Evolutionary conservation across 1,140 invertebrate genomes (phyloP).

Genomic region (Parapsyche elsis): DNA sequence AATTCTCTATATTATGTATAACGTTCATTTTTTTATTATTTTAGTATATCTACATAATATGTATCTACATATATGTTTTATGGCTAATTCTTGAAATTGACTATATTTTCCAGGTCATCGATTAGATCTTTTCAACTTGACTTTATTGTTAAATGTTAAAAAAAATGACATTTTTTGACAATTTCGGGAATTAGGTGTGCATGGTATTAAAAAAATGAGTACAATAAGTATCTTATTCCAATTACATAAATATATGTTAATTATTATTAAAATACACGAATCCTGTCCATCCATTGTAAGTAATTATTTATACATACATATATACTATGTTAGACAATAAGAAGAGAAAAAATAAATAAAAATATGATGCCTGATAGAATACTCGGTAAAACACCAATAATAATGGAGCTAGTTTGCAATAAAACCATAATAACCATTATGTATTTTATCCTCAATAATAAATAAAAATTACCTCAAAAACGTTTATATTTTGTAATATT

Average conservation of each 20-base stretch:
- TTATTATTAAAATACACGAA: slow-evolving; percentile 42
- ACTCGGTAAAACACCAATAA: slow-evolving; percentile 54
- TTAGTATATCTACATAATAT: too few species aligned
- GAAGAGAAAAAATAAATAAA: slow-evolving; percentile 28
- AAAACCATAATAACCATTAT: slow-evolving; percentile 45
- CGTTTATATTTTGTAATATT: slow-evolving; percentile 29
- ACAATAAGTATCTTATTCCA: slow-evolving; percentile 38
- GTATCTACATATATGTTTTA: too few species aligned
- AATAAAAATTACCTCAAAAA: slow-evolving; percentile 44
- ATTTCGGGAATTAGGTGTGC: neutral
- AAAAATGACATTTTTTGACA: neutral
- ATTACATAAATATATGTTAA: slow-evolving; percentile 6
- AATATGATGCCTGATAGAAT: slow-evolving; percentile 50
- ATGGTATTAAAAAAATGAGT: slow-evolving; percentile 23
- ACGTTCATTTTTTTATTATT: too few species aligned
- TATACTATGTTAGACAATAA: slow-evolving; percentile 17
- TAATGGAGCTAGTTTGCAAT: slow-evolving; percentile 47
- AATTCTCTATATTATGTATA: too few species aligned
- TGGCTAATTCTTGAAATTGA: too few species aligned
- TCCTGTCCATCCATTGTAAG: slow-evolving; percentile 55
- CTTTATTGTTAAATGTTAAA: neutral
- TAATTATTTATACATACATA: slow-evolving; percentile 20
- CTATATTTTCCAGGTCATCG: too few species aligned
- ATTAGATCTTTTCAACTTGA: neutral
- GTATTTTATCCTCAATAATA: slow-evolving; percentile 11